Evolutionary conservation across 2,888 invertebrate genomes (phyloP).

Genomic region (Polymixis flavicincta): DNA sequence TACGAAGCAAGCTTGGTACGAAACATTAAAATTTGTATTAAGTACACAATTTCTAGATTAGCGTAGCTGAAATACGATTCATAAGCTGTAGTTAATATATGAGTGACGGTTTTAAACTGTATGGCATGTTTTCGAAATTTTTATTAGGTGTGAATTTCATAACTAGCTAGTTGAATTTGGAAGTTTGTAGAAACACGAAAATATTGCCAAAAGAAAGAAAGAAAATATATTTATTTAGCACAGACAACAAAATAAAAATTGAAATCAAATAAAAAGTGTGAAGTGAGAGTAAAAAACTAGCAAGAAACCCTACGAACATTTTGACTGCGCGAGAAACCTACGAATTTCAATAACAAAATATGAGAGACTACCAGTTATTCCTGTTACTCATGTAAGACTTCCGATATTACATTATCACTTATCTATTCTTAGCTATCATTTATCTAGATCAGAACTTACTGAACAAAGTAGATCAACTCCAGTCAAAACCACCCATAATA

Average conservation of each 20-base stretch:
- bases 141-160: background rate
- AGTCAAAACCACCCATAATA: background rate
- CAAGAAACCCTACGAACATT: no score
- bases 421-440: background rate
- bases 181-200: no score
- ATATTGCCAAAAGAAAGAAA: no score
- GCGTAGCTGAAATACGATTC: background rate
- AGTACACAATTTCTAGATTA: constrained; percentile 28
- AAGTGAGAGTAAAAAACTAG: no score
- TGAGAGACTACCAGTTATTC: background rate
- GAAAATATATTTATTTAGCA: no score
- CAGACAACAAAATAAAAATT: no score
- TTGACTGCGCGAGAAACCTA: no score
- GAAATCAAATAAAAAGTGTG: no score
- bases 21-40: constrained; percentile 30
- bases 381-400: background rate
- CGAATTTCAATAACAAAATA: background rate
- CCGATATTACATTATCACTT: background rate
- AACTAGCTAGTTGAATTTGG: background rate
- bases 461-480: background rate
- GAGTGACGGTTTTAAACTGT: background rate
- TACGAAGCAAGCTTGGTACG: constrained; percentile 22
- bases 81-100: background rate
- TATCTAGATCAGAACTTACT: background rate
- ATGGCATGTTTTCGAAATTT: background rate